Conservation (phyloP, 30 jellyfish, hydroid and myxozoan species). For the Cassiopea andromeda region DNA sequence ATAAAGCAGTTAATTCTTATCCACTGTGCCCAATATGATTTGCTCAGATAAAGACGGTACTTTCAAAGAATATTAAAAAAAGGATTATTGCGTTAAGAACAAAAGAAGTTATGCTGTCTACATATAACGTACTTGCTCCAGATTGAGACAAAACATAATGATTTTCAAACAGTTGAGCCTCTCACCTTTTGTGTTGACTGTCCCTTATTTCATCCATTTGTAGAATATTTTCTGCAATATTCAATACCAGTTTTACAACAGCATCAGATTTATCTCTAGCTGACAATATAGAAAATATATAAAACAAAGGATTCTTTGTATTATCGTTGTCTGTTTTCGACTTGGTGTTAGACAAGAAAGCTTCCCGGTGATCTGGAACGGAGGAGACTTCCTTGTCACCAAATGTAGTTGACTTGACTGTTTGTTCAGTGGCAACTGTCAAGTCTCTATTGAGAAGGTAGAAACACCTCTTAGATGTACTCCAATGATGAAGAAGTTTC, state of each 20-base stretch:
- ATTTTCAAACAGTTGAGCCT: background rate
- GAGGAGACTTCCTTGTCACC: background rate
- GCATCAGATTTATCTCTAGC: slow-evolving; percentile 31
- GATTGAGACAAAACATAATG: no score
- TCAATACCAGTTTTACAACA: slow-evolving; percentile 46
- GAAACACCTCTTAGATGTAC: slow-evolving; percentile 46
- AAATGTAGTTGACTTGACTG: background rate
- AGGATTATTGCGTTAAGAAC: no score
- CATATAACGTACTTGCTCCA: no score
- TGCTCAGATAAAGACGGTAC: no score
- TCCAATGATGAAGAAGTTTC: slow-evolving; percentile 70
- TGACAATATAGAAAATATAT: slow-evolving; percentile 16
- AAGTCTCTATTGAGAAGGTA: slow-evolving; percentile 44
- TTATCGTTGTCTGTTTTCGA: background rate
- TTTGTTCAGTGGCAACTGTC: background rate
- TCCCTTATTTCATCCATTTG: slow-evolving; percentile 23
- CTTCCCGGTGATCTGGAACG: no score
- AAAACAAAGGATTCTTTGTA: slow-evolving; percentile 25
- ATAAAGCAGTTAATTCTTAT: no score
- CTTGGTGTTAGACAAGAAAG: background rate
- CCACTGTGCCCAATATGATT: no score
- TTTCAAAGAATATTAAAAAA: no score
- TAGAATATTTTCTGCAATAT: slow-evolving; percentile 39
- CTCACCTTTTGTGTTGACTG: background rate
- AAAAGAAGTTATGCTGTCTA: no score